A percentile compares a stretch with the other conserved stretches of the same genome.
phyloP scores from a whole-genome alignment of 2,797 vertebrate species.

The Gymnoscopelus microlampas region DNA sequence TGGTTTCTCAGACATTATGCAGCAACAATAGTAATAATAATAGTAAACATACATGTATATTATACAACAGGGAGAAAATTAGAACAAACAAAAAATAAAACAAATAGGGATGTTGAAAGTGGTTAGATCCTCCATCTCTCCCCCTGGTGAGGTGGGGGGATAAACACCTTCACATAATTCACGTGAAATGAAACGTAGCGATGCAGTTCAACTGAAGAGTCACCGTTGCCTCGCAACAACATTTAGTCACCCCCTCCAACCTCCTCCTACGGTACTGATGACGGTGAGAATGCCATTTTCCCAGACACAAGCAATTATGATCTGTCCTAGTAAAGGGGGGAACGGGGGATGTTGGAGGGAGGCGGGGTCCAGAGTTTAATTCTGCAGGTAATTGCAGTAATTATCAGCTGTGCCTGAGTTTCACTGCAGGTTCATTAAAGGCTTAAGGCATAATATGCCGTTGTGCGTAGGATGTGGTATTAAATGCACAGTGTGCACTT shows the following conservation, averaged over 20 bases:
- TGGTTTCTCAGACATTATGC: too few relatives aligned
- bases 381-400: slow-evolving; percentile 64
- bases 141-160: slow-evolving; percentile 61
- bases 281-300: slow-evolving; percentile 63
- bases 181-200: slow-evolving; percentile 62
- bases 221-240: slow-evolving; percentile 67
- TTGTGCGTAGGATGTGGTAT: slow-evolving; percentile 16
- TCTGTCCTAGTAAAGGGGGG: slow-evolving; percentile 63
- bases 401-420: slow-evolving; percentile 40
- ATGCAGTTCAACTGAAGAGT: slow-evolving; percentile 56
- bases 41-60: too few relatives aligned
- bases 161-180: slow-evolving; percentile 61
- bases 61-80: too few relatives aligned
- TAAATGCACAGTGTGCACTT: slow-evolving; percentile 20
- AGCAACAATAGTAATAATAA: too few relatives aligned
- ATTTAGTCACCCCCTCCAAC: slow-evolving; percentile 48
- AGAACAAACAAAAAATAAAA: too few relatives aligned
- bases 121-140: slow-evolving; percentile 64
- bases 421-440: slow-evolving; percentile 24
- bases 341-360: background rate
- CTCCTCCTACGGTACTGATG: slow-evolving; percentile 28
- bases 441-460: background rate
- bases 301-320: slow-evolving; percentile 69
- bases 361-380: slow-evolving; percentile 49
- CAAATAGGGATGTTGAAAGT: background rate